Base-by-base conservation (phyloP, 2,888 invertebrate species). In the Nomada ferruginata region DNA sequence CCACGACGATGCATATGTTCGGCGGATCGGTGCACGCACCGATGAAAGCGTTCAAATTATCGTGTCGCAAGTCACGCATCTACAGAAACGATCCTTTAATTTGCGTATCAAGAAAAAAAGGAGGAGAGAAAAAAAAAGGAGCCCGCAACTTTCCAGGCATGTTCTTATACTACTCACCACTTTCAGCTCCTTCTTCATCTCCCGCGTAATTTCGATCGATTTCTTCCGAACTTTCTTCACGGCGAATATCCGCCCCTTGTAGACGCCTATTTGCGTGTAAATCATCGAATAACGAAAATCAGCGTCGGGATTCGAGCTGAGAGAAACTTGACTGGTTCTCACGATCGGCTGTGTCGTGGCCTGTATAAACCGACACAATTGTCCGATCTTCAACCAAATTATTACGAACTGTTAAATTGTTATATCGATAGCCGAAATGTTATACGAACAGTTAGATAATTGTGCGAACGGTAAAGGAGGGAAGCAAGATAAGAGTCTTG, bases 121-220 rank as follows among this genome's bases (percentile, higher is more conserved):
- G 29, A 13, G 13, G 5, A n/a, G 29, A 63, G 47, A 15, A 13
- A 10, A 47, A 44, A 47, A 47, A 47, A 15, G 47, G 47, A 47
- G 15, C 2, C 11, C 0, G 47, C 13, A 3, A 11, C 57, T 15
- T n/a, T n/a, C 13, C 57, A 11, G 20, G 26, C 20, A 3, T 10
- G 4, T 57, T 20, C 11, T 23, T 10, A 23, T 23, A 20, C 9
- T 29, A 60, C 44, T 86, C 61, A 97, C 97, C 94, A 97, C 96
- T 95, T 98, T 98, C 2, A 98, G 95, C 94, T 98, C 98, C 93
- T 98, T 98, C 93, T 98, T 98, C 95, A 98, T 97, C 91, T 97
- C 97, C 63, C 98, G 95, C 7, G 96, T 98, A 70, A 98, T 97
- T 90, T 98, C 98, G 23, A 98, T 96, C 75, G 97, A 96, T 92